phyloP scores from a whole-genome alignment of 2,113 vertebrate species.

The Orcinus orca region DNA sequence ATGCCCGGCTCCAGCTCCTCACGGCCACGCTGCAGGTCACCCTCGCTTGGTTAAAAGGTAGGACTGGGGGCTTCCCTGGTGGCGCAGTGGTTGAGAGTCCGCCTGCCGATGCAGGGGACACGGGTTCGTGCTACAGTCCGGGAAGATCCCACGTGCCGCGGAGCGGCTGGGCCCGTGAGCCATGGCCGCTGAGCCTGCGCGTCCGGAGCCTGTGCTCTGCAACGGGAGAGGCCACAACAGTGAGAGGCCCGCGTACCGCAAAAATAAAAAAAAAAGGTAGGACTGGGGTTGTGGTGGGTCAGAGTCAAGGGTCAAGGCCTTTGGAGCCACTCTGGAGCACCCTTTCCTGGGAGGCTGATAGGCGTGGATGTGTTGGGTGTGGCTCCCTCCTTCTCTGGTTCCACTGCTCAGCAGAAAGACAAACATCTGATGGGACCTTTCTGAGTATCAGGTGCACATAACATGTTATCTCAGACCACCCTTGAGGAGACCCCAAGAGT shows the following conservation, averaged over 20 bases:
- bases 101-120: too few relatives aligned
- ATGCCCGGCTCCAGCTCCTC: not conserved
- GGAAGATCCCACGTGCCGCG: too few relatives aligned
- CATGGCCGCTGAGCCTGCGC: too few relatives aligned
- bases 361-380: accelerated
- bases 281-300: not conserved
- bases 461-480: accelerated
- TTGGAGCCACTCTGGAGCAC: too few relatives aligned
- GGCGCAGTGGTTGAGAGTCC: too few relatives aligned
- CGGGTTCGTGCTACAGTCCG: too few relatives aligned
- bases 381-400: accelerated
- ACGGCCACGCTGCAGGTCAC: accelerated
- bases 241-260: too few relatives aligned
- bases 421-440: accelerated
- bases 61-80: not conserved
- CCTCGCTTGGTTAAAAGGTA: accelerated
- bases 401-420: accelerated
- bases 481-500: not conserved
- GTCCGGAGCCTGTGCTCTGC: too few relatives aligned
- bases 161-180: too few relatives aligned
- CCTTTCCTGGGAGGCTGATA: not conserved
- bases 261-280: not conserved
- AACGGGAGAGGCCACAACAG: too few relatives aligned
- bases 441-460: not conserved
- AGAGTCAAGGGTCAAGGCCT: not conserved